Percentiles rank a stretch among this genome's conserved stretches.
These are phyloP conservation scores for Malurus leucopterus DNA, from an alignment of 2,797 vertebrate genomes.

Conservation along the genomic window DNA sequence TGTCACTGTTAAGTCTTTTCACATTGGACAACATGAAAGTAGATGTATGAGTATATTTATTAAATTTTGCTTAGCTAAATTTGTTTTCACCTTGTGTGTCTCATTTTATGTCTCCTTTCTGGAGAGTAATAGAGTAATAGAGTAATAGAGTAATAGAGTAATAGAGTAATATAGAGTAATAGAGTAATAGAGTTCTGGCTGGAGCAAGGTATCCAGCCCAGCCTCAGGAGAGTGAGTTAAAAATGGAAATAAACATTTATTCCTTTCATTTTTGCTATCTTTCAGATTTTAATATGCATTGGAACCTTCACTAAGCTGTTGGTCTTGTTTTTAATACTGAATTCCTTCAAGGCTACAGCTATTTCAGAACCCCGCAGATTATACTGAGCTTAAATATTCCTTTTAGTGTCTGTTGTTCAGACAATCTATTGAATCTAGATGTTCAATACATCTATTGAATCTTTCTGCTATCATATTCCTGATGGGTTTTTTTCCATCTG, in stretches of 20 bases:
- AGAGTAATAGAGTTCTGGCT: neutral
- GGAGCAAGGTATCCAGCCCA: neutral
- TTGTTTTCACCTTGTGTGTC: neutral
- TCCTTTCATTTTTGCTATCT: neutral
- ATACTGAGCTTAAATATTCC: neutral
- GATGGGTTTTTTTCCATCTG: neutral
- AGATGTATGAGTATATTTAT: neutral
- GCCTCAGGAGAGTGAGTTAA: neutral
- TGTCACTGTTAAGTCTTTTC: neutral
- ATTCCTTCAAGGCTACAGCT: neutral
- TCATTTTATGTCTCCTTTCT: neutral
- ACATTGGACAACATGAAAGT: neutral
- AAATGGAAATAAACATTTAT: neutral
- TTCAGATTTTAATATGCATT: neutral
- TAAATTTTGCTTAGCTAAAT: neutral
- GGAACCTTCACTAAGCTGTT: neutral
- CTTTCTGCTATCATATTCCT: neutral
- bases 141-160: too few relatives aligned
- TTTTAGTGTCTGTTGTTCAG: neutral
- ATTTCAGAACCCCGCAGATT: neutral
- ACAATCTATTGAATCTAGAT: too few relatives aligned
- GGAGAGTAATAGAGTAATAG: too few relatives aligned
- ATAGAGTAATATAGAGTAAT: too few relatives aligned
- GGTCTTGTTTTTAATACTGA: neutral
- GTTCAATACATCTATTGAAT: neutral